Conservation (phyloP, 2,888 invertebrate genomes). For the Taphrorychus bicolor region DNA sequence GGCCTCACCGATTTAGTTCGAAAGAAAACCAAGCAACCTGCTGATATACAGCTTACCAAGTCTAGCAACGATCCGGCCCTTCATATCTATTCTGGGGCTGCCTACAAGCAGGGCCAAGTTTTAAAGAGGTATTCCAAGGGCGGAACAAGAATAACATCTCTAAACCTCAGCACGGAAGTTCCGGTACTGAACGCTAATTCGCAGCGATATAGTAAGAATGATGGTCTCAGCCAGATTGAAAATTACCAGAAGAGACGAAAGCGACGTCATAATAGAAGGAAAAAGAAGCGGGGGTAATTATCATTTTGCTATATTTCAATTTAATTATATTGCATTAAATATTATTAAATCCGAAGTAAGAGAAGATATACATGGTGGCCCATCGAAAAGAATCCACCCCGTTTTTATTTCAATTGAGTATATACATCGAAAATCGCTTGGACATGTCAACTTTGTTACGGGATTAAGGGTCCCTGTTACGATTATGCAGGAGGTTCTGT, state of each 20-base stretch:
- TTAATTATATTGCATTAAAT: too few species aligned
- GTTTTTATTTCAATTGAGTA: too few species aligned
- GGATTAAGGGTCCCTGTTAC: too few species aligned
- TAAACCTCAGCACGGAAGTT: background rate
- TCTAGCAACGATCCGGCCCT: constrained; percentile 56
- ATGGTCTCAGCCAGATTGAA: constrained; percentile 30
- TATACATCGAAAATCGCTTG: too few species aligned
- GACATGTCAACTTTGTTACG: too few species aligned
- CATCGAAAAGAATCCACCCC: too few species aligned
- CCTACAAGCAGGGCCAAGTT: constrained; percentile 21
- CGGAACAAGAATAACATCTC: background rate
- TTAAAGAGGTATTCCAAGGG: constrained; percentile 33
- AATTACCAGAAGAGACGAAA: background rate
- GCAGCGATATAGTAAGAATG: constrained; percentile 37
- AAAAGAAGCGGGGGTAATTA: too few species aligned
- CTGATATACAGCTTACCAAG: constrained; percentile 44
- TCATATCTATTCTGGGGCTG: constrained; percentile 13
- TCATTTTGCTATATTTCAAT: too few species aligned
- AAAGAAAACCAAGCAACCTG: constrained; percentile 74
- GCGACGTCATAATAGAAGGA: constrained; percentile 21
- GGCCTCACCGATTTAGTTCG: constrained; percentile 77
- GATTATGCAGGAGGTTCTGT: too few species aligned
- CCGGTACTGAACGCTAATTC: background rate
- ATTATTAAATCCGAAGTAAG: too few species aligned
- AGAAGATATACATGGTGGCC: too few species aligned